Evolutionary conservation across 2,888 invertebrate species (phyloP).

Genomic region (Hedya salicella): DNA sequence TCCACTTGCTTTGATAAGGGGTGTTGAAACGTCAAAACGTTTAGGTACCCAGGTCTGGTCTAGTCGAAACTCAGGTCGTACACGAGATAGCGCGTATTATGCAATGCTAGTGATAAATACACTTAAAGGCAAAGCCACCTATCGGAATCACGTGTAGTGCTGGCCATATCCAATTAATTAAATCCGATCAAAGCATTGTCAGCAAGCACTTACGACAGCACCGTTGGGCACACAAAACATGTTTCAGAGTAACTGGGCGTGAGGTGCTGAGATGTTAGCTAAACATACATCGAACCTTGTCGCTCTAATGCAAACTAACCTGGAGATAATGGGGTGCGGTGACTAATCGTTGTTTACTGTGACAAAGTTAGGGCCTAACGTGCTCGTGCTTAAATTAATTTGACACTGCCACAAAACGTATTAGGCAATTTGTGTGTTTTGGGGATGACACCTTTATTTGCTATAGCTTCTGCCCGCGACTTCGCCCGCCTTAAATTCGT

Average conservation of each 20-base stretch:
- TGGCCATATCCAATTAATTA: not conserved
- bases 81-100: no score
- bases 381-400: conserved; percentile 22
- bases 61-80: no score
- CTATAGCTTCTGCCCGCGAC: not conserved
- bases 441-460: not conserved
- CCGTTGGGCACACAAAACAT: not conserved
- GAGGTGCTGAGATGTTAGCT: not conserved
- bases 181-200: not conserved
- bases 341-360: conserved; percentile 7
- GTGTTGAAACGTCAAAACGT: no score
- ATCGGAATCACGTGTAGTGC: not conserved
- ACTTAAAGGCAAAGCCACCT: no score
- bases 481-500: not conserved
- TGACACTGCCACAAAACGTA: conserved; percentile 10
- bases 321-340: conserved; percentile 15
- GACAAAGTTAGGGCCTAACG: conserved; percentile 15
- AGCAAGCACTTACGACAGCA: not conserved
- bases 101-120: no score
- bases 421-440: not conserved
- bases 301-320: conserved; percentile 16
- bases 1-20: no score
- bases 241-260: not conserved
- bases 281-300: conserved; percentile 1
- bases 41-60: no score